Percentiles rank a stretch among this genome's conserved stretches.
phyloP scores from a whole-genome alignment of 2,797 vertebrate genomes.

The Centropyge bicolor region DNA sequence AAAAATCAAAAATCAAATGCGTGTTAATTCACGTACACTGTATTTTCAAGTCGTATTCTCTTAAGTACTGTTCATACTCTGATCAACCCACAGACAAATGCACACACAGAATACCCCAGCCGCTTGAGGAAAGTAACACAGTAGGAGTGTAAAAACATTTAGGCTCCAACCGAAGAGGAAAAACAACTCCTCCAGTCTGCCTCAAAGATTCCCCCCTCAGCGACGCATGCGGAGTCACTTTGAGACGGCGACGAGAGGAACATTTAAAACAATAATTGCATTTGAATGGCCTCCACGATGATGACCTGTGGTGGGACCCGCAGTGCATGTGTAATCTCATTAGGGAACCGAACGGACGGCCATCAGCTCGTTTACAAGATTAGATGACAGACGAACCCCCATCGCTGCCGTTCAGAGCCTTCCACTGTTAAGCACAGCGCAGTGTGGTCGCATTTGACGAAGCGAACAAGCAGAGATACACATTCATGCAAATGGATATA shows the following conservation, averaged over 20 bases:
- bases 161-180: constrained; percentile 46
- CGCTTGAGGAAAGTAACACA: constrained; percentile 51
- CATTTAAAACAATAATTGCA: constrained; percentile 84
- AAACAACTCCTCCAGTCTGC: constrained; percentile 41
- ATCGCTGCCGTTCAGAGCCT: constrained; percentile 77
- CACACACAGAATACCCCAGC: constrained; percentile 28
- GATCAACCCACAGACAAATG: constrained; percentile 12
- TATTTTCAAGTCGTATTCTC: constrained; percentile 17
- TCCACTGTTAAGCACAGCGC: constrained; percentile 76
- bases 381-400: constrained; percentile 82
- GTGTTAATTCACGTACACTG: constrained; percentile 13
- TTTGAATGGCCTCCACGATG: constrained; percentile 78
- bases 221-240: constrained; percentile 48
- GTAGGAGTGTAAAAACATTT: constrained; percentile 62
- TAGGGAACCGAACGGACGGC: constrained; percentile 81
- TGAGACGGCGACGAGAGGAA: constrained; percentile 63
- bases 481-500: constrained; percentile 18
- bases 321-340: constrained; percentile 88
- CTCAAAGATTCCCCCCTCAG: constrained; percentile 46
- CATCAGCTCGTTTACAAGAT: constrained; percentile 87
- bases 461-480: constrained; percentile 34
- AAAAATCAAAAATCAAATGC: constrained; percentile 1
- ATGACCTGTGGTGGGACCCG: constrained; percentile 85
- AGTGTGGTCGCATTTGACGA: constrained; percentile 25
- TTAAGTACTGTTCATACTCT: constrained; percentile 4